Base-by-base conservation (phyloP, 2,113 vertebrate species). In the Colinus virginianus region DNA sequence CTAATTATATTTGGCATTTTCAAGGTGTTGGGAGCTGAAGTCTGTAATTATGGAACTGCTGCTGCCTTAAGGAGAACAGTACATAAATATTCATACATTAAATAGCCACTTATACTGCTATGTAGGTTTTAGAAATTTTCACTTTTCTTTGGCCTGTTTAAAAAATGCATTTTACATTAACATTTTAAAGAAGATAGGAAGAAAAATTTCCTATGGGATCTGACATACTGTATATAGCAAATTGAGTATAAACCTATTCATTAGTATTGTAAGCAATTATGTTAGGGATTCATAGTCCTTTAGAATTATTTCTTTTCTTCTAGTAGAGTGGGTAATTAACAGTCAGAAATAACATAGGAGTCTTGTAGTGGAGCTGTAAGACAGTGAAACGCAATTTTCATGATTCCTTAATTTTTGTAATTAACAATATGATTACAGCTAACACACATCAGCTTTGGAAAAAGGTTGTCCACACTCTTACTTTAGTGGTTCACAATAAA, bases 1-100 rank as follows among this genome's bases (percentile, higher is more conserved):
- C 97, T 97, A 95, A 97, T 97, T 96, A 95, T 63, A 88, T 88
- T 90, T 92, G 95, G 92, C 95, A 96, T 95, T 91, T 95, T 92
- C 86, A 95, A 93, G 94, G 93, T 82, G 91, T 94, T 95, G 70
- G 51, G 94, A 22, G 21, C 90, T 40, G 61, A 92, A 90, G 51
- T 91, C 75, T 85, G 0, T 94, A 96, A 88, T 90, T 94, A 91
- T 72, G 93, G 87, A 92, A 61, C 80, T 89, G 66, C 49, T 85
- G 77, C 82, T 81, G 78, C 76, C 45, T 90, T 78, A 84, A 96
- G 93, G 59, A 89, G 71, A 91, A 85, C 40, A 69, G 14, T 72
- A 7, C 56, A 94, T 96, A 94, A 94, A 95, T 96, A 96, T 95
- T 94, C 87, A 93, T 97, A 26, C 49, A 75, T 92, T 85, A 97